Conservation (phyloP, 2,888 invertebrate species). For the Rosalia funebris region DNA sequence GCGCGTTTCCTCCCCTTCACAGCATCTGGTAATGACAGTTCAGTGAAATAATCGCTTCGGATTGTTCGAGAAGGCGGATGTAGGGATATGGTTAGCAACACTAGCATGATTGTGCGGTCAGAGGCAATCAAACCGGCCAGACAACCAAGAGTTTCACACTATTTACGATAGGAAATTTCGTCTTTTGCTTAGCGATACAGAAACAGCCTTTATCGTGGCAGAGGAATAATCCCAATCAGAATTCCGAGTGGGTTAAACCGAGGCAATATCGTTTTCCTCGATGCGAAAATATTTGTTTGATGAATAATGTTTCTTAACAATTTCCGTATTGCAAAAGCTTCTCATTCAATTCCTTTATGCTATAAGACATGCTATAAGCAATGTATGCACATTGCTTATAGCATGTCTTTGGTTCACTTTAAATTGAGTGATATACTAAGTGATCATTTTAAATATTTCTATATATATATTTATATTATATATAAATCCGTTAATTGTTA, state of each 20-base stretch:
- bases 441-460: too few species aligned
- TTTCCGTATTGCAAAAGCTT: too few species aligned
- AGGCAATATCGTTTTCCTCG: slow-evolving; percentile 9
- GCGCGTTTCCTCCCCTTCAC: slow-evolving; percentile 8
- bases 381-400: too few species aligned
- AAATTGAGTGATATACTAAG: too few species aligned
- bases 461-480: too few species aligned
- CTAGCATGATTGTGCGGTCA: slow-evolving; percentile 60
- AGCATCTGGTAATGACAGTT: slow-evolving; percentile 61
- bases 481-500: too few species aligned
- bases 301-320: too few species aligned
- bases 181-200: slow-evolving; percentile 26
- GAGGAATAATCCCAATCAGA: slow-evolving; percentile 26
- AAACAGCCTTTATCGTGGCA: not conserved
- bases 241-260: slow-evolving; percentile 18
- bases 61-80: slow-evolving; percentile 57
- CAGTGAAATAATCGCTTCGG: slow-evolving; percentile 57
- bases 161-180: slow-evolving; percentile 52
- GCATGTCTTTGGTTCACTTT: too few species aligned
- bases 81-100: slow-evolving; percentile 57
- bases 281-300: not conserved
- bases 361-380: too few species aligned
- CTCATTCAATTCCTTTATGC: too few species aligned
- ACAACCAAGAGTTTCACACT: slow-evolving; percentile 54
- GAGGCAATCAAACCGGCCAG: slow-evolving; percentile 58